These are phyloP conservation scores for Epinotia bilunana DNA, from an alignment of 2,888 invertebrate genomes.

Conservation along the genomic window DNA sequence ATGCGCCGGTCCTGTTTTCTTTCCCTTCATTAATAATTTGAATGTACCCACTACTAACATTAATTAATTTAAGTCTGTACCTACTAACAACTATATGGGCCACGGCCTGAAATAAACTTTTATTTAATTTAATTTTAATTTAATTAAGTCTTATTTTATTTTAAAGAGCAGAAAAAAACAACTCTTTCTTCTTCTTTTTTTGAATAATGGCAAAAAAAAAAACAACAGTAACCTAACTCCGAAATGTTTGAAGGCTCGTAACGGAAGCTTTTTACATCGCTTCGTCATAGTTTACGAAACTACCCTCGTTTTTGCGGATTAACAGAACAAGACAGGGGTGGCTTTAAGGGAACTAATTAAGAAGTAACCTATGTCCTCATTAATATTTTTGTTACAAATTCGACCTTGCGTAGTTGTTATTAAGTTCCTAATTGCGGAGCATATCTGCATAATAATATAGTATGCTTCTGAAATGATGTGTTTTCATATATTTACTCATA, in stretches of 20 bases:
- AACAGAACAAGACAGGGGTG: conserved; percentile 26
- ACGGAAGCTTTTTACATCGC: conserved; percentile 9
- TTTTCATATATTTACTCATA: neutral
- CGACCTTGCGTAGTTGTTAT: neutral
- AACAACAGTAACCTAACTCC: neutral
- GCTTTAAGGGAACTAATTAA: neutral
- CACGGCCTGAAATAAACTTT: no score
- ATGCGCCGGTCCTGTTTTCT: no score
- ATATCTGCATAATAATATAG: neutral
- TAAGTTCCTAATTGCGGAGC: neutral
- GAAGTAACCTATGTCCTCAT: neutral
- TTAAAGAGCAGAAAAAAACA: no score
- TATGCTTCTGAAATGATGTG: neutral
- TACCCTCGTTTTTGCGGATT: conserved; percentile 29
- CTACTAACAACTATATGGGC: no score
- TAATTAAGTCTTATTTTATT: no score
- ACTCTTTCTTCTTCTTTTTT: no score
- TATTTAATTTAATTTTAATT: no score
- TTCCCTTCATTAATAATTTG: no score
- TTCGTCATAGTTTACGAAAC: conserved; percentile 33
- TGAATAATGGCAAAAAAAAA: no score
- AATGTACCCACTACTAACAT: no score
- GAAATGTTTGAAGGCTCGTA: neutral
- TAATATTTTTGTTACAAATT: neutral
- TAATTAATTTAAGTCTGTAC: no score